Conservation (phyloP, 2,113 vertebrate species). For the Cyanoliseus patagonus region DNA sequence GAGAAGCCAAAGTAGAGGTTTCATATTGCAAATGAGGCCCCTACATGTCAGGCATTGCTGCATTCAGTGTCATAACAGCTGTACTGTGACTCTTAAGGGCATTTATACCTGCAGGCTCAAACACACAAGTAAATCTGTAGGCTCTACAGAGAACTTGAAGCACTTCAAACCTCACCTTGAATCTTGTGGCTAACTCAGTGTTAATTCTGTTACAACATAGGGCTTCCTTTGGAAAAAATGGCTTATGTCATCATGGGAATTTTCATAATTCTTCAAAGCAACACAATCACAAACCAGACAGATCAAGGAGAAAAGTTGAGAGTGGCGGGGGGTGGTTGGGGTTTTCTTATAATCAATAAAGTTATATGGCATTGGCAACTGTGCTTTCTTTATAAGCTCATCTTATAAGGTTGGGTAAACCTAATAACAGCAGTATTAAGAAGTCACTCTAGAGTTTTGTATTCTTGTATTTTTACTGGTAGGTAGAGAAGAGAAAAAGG, state of each 20-base stretch:
- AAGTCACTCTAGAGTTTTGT: background rate
- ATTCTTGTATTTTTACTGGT: background rate
- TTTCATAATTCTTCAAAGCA: background rate
- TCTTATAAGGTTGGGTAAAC: background rate
- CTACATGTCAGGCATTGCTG: background rate
- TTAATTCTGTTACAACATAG: background rate
- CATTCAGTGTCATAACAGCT: background rate
- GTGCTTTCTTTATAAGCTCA: background rate
- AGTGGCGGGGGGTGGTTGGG: accelerated
- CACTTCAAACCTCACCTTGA: background rate
- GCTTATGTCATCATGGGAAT: background rate
- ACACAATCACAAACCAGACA: background rate
- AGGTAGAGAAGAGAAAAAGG: background rate
- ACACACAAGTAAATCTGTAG: background rate
- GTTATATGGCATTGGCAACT: background rate
- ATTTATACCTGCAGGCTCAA: background rate
- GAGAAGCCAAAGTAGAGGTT: background rate
- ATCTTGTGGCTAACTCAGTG: background rate
- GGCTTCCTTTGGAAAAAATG: background rate
- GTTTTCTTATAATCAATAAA: background rate
- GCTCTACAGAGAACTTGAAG: background rate
- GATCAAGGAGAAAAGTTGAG: background rate
- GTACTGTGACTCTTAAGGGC: background rate
- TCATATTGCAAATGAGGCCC: background rate
- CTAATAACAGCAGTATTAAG: background rate